Conservation (phyloP, 1,140 invertebrate genomes). For the Portunus trituberculatus region DNA sequence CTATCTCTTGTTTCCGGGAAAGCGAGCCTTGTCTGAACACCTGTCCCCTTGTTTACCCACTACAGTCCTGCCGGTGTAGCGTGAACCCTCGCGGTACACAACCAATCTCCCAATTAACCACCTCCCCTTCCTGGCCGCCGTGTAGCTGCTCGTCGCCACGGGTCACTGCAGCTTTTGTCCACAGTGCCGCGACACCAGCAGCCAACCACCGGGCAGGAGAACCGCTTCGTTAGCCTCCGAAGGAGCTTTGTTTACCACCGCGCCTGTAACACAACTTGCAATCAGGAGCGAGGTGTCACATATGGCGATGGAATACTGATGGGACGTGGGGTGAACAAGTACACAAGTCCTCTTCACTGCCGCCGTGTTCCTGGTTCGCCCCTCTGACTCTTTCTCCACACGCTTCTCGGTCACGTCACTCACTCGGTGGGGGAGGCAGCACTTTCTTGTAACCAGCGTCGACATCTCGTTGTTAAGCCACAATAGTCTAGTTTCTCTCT, state of each 20-base stretch:
- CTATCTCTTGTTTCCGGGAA: not conserved
- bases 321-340: not conserved
- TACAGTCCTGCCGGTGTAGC: not conserved
- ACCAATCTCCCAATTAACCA: not conserved
- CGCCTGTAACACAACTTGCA: not conserved
- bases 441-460: too few species aligned
- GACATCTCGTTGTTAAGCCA: too few species aligned
- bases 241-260: constrained; percentile 17
- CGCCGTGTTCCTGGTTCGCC: not conserved
- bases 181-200: not conserved
- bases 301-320: not conserved
- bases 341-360: not conserved
- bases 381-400: not conserved
- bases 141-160: not conserved
- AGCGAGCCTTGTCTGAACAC: constrained; percentile 18
- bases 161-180: not conserved
- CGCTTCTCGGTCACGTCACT: not conserved
- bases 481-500: too few species aligned
- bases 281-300: constrained; percentile 10
- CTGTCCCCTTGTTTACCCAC: not conserved
- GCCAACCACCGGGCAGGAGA: not conserved
- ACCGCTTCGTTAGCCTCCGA: not conserved
- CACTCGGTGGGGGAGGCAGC: not conserved
- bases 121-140: not conserved
- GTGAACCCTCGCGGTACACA: not conserved